Conservation (phyloP, 2,113 vertebrate genomes). For the Poeciliopsis occidentalis region DNA sequence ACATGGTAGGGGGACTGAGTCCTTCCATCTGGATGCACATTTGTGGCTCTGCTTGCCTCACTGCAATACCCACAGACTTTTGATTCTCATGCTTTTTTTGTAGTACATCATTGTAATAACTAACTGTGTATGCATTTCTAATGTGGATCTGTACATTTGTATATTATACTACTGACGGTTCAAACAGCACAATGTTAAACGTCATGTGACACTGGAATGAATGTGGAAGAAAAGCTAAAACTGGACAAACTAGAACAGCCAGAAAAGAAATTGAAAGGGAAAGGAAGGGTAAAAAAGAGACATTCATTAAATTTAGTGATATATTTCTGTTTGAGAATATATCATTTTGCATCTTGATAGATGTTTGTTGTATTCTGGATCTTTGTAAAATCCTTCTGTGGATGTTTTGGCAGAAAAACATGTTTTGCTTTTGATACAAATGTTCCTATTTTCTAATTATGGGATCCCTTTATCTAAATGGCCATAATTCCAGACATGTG, state of each 20-base stretch:
- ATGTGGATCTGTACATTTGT: conserved; percentile 93
- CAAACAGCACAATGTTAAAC: conserved; percentile 91
- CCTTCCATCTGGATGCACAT: conserved; percentile 62
- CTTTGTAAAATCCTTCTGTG: conserved; percentile 38
- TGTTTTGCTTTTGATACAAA: conserved; percentile 71
- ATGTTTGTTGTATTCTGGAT: conserved; percentile 39
- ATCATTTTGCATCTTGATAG: conserved; percentile 36
- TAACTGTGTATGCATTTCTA: conserved; percentile 92
- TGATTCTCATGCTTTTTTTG: conserved; percentile 85
- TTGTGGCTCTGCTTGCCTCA: conserved; percentile 78
- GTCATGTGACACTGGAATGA: conserved; percentile 74
- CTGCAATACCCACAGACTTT: conserved; percentile 90
- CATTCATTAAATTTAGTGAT: conserved; percentile 22
- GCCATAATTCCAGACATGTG: conserved; percentile 65
- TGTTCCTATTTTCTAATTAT: conserved; percentile 61
- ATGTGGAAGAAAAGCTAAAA: conserved; percentile 54
- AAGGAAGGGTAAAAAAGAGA: not conserved
- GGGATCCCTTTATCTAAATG: conserved; percentile 71
- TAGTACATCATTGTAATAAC: conserved; percentile 93
- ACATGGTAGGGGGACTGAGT: conserved; percentile 55
- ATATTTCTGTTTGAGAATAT: conserved; percentile 42
- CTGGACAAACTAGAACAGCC: conserved; percentile 34
- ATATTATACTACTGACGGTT: conserved; percentile 90
- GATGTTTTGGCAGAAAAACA: conserved; percentile 51
- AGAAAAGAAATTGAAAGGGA: conserved; percentile 43